Percentiles rank a stretch among this genome's conserved stretches.
phyloP scores from a whole-genome alignment of 2,113 vertebrate genomes.

The Alaudala cheleensis region DNA sequence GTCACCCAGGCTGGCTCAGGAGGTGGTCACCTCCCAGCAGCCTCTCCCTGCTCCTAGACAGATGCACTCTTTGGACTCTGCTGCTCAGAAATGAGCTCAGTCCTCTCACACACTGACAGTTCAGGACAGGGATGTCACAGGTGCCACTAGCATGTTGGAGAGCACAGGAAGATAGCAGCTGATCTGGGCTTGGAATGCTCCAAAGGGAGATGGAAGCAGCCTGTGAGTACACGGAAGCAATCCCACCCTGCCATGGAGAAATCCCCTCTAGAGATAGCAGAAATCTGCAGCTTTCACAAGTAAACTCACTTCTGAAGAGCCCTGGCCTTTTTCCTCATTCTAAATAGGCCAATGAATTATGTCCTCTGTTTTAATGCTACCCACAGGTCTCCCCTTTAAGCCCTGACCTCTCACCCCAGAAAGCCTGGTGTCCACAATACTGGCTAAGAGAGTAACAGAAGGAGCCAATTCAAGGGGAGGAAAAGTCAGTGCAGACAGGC shows the following conservation, averaged over 20 bases:
- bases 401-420: background rate
- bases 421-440: background rate
- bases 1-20: background rate
- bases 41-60: background rate
- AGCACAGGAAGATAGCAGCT: background rate
- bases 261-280: background rate
- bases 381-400: background rate
- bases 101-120: rapidly evolving
- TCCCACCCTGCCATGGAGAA: background rate
- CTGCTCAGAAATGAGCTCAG: background rate
- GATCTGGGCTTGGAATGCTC: background rate
- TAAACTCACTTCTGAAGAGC: background rate
- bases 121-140: background rate
- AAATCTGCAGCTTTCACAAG: background rate
- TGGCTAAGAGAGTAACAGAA: background rate
- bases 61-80: too few species aligned
- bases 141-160: background rate
- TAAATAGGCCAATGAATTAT: background rate
- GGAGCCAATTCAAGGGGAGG: background rate
- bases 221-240: background rate
- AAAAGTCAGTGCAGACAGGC: background rate
- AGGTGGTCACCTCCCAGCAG: background rate
- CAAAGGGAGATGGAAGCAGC: background rate
- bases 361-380: background rate
- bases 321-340: background rate